Evolutionary conservation across 2,113 vertebrate species (phyloP), one percentile per base, ranked within the genome.

Genomic region (Indri indri): DNA sequence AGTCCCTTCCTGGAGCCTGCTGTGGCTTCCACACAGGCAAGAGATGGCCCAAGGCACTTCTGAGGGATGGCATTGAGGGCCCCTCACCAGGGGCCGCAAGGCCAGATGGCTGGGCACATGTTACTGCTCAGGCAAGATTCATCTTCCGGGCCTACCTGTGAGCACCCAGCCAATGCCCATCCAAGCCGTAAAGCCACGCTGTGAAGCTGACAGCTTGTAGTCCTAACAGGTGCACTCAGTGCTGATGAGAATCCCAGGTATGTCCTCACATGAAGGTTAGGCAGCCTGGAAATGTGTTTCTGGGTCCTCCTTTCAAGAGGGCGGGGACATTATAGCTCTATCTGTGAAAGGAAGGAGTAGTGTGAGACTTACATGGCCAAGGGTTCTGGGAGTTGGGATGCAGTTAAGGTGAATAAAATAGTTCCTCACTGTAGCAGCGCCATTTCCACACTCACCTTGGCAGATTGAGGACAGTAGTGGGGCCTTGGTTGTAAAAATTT

Each of bases 281-380:
- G 25, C 12, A 88, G 63, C 42, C 40, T 84, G 32, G 47, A 94
- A 23, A 65, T 84, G 85, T 34, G 16, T 54, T 90, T 81, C 74
- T 77, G 40, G 57, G 18, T 59, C 52, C 50, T 91, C 47, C 83
- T 85, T 57, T 77, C 7, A 63, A 63, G 85, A 81, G 34, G 22
- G 6, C 92, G 42, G 61, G 47, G 47, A 59, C 42, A 3, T 45
- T 63, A 50, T 12, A 37, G n/a, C 9, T 81, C 52, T 66, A 25
- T 40, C 54, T 83, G 59, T 80, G 68, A 94, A 40, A 95, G 18
- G 34, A 89, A 85, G 12, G 66, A 14, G 12, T n/a, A n/a, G 40
- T 80, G 8, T 82, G 83, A 86, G 84, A 97, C 80, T 87, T 37
- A 40, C 9, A 20, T 14, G 57, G 81, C 20, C 17, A 37, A 66